These are phyloP conservation scores for Pimpla rufipes DNA, from an alignment of 2,888 invertebrate species.

Conservation along the genomic window DNA sequence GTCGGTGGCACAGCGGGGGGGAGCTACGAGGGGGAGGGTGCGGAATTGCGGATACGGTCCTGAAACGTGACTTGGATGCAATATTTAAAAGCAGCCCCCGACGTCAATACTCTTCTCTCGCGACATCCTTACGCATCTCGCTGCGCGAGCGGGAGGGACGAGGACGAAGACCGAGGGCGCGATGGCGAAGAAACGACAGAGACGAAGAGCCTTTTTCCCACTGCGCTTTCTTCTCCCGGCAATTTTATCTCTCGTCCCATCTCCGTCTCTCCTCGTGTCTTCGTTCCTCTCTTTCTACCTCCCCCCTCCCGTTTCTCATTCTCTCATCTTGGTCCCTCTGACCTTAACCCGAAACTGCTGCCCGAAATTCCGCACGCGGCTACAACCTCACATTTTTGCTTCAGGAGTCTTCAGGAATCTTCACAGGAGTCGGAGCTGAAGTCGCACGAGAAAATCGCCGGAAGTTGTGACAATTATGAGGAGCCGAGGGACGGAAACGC, in stretches of 20 bases:
- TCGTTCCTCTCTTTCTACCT: neutral
- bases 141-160: neutral
- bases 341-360: constrained; percentile 78
- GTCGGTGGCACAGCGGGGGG: constrained; percentile 58
- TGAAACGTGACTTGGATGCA: constrained; percentile 84
- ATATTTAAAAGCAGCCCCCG: constrained; percentile 82
- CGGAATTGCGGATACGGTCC: constrained; percentile 79
- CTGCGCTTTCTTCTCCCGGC: constrained; percentile 11
- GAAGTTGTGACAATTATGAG: constrained; percentile 80
- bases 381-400: neutral
- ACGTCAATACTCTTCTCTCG: constrained; percentile 82
- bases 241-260: constrained; percentile 46
- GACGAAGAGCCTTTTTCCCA: neutral
- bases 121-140: constrained; percentile 74
- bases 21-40: constrained; percentile 63
- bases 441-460: constrained; percentile 72
- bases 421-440: neutral
- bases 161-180: constrained; percentile 4
- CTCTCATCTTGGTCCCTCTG: constrained; percentile 70
- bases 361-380: neutral
- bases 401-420: neutral
- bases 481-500: constrained; percentile 26
- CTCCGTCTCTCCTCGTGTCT: neutral
- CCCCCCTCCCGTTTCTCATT: constrained; percentile 25
- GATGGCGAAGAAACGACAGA: constrained; percentile 6